These are phyloP conservation scores for Dicaeum eximium DNA, from an alignment of 2,113 vertebrate genomes.

Conservation along the genomic window DNA sequence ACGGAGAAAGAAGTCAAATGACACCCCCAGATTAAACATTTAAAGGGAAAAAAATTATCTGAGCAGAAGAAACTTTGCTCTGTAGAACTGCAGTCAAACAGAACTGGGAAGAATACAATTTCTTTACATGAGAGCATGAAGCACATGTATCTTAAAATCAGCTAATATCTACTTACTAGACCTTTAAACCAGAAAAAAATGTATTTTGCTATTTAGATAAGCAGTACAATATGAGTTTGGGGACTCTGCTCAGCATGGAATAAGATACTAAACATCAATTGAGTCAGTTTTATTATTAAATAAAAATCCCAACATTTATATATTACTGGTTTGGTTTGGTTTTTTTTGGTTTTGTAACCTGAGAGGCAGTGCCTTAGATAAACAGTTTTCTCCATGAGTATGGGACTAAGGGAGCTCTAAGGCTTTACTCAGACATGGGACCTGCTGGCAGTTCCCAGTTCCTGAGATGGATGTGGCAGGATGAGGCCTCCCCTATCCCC, in stretches of 20 bases:
- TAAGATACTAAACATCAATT: slow-evolving; percentile 30
- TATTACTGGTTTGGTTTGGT: background rate
- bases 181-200: slow-evolving; percentile 43
- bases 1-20: background rate
- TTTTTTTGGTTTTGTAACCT: background rate
- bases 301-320: background rate
- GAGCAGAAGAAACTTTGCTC: background rate
- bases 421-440: background rate
- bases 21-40: background rate
- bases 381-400: background rate
- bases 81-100: background rate
- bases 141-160: slow-evolving; percentile 39
- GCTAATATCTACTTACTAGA: slow-evolving; percentile 32
- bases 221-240: slow-evolving; percentile 19
- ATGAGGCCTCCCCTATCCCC: background rate
- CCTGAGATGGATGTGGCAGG: background rate
- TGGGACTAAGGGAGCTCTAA: background rate
- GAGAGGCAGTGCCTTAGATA: background rate
- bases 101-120: background rate
- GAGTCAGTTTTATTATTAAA: slow-evolving; percentile 26
- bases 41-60: background rate
- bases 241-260: slow-evolving; percentile 1
- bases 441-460: background rate
- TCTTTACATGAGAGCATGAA: background rate
- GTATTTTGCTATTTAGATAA: slow-evolving; percentile 59